Percentiles rank a stretch among this genome's conserved stretches.
phyloP scores from a whole-genome alignment of 2,113 vertebrate species.

The Oreochromis aureus region DNA sequence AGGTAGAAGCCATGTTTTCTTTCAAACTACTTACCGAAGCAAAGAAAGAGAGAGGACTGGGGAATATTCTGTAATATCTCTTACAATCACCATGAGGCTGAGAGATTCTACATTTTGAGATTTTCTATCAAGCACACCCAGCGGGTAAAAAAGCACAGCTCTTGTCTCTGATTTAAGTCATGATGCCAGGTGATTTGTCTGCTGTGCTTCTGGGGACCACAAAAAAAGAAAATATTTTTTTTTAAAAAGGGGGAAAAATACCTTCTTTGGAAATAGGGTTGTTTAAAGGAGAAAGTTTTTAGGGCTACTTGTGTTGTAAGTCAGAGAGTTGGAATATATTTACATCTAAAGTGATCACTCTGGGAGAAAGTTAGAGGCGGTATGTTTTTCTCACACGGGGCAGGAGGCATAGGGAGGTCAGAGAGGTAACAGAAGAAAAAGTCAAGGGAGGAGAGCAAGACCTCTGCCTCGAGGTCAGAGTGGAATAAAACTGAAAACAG shows the following conservation, averaged over 20 bases:
- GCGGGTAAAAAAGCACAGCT: slow-evolving; percentile 10
- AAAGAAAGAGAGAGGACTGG: background rate
- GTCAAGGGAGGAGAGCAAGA: background rate
- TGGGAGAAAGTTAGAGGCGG: background rate
- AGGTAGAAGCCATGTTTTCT: background rate
- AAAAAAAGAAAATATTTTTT: background rate
- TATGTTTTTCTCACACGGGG: background rate
- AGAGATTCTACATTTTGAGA: background rate
- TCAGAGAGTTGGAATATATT: background rate
- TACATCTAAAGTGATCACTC: background rate
- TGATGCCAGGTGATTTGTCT: slow-evolving; percentile 25
- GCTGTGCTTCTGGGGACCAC: slow-evolving; percentile 1
- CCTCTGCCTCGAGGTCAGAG: background rate
- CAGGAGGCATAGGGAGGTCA: background rate
- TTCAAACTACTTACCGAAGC: background rate
- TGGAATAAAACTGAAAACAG: background rate
- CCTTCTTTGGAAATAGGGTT: background rate
- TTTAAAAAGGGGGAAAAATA: background rate
- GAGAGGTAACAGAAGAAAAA: background rate
- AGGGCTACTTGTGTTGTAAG: background rate
- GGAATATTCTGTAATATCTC: background rate
- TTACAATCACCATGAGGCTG: slow-evolving; percentile 1
- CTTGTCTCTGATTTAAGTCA: slow-evolving; percentile 30
- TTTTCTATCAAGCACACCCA: slow-evolving; percentile 28
- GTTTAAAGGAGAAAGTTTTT: background rate